Evolutionary conservation across 2,888 invertebrate genomes (phyloP).

Genomic region (Drosophila niveifrons): DNA sequence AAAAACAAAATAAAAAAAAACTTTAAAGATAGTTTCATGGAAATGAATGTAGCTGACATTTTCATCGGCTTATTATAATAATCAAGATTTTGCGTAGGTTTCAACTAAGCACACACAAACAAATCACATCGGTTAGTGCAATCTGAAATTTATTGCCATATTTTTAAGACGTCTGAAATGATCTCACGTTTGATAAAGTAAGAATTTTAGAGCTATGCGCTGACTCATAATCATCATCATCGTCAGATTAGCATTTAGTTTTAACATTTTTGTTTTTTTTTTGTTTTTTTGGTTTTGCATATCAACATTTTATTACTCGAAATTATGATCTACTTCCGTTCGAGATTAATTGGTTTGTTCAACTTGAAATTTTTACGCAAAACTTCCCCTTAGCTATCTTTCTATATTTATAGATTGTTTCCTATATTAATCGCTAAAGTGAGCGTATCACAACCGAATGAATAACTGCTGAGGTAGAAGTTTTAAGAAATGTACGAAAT

Average conservation of each 20-base stretch:
- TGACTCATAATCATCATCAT: slow-evolving; percentile 21
- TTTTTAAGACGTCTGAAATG: neutral
- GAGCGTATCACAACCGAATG: too few relatives aligned
- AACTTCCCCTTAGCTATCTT: neutral
- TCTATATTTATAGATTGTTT: too few relatives aligned
- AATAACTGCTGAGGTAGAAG: too few relatives aligned
- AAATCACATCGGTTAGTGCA: too few relatives aligned
- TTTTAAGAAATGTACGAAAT: too few relatives aligned
- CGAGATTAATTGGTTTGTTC: slow-evolving; percentile 12
- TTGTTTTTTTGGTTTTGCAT: neutral
- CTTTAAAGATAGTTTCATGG: neutral
- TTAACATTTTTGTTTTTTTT: neutral
- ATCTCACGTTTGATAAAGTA: slow-evolving; percentile 6
- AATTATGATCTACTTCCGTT: slow-evolving; percentile 12
- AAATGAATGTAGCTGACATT: neutral
- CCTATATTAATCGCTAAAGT: too few relatives aligned
- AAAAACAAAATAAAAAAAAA: neutral
- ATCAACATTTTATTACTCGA: neutral
- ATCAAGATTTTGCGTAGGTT: slow-evolving; percentile 2
- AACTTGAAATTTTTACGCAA: neutral
- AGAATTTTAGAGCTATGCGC: neutral
- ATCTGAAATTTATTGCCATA: neutral
- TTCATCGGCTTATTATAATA: neutral
- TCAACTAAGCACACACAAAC: neutral
- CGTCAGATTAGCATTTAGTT: neutral